These are phyloP conservation scores for Callosobruchus maculatus DNA, from an alignment of 2,888 invertebrate genomes.

Conservation along the genomic window DNA sequence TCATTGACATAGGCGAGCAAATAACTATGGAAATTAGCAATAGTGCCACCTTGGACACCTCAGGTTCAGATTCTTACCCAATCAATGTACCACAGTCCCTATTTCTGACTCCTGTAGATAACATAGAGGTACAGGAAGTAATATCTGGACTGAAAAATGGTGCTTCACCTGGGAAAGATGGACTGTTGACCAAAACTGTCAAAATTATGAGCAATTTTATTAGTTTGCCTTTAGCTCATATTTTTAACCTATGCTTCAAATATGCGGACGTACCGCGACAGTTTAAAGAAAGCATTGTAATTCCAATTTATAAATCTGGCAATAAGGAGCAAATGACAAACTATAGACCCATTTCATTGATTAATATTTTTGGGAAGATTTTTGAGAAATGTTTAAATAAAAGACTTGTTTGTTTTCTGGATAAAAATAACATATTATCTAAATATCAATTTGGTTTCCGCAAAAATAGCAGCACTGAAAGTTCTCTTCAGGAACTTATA, in stretches of 20 bases:
- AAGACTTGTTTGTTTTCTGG: conserved; percentile 3
- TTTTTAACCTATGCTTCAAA: conserved; percentile 7
- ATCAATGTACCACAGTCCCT: too few relatives aligned
- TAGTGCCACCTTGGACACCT: too few relatives aligned
- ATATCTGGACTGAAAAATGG: conserved; percentile 2
- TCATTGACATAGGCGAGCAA: too few relatives aligned
- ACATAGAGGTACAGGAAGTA: too few relatives aligned
- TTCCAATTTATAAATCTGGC: conserved; percentile 6
- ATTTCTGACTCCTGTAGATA: too few relatives aligned
- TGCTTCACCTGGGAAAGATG: conserved; percentile 6
- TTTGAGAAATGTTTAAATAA: conserved; percentile 6
- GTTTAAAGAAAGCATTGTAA: conserved; percentile 6
- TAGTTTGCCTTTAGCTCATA: conserved; percentile 5
- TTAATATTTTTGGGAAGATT: conserved; percentile 8
- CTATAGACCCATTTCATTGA: conserved; percentile 10
- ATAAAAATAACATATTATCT: conserved; percentile 4
- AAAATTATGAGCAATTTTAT: conserved; percentile 7
- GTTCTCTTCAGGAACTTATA: conserved; percentile 7
- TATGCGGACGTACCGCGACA: conserved; percentile 5
- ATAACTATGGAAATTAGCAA: too few relatives aligned
- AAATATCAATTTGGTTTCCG: conserved; percentile 9
- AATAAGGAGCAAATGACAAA: conserved; percentile 1
- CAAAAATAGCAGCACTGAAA: conserved; percentile 8
- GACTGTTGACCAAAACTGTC: conserved; percentile 4
- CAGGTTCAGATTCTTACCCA: too few relatives aligned